These are phyloP conservation scores for Noctua pronuba DNA, from an alignment of 2,888 invertebrate genomes.

Conservation along the genomic window DNA sequence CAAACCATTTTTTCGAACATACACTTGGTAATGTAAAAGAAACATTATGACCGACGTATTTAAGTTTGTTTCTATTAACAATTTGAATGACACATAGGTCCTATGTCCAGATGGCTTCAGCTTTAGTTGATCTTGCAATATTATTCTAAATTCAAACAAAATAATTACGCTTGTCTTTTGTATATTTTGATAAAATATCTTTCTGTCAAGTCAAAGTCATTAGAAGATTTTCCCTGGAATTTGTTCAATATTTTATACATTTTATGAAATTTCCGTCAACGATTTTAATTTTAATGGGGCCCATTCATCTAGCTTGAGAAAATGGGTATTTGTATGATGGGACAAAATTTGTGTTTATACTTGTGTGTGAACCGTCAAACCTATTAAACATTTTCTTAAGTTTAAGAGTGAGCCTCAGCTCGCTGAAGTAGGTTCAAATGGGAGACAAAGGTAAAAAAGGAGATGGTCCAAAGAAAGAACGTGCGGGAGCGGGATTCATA, in stretches of 20 bases:
- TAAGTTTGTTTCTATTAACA: not conserved
- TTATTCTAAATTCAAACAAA: conserved; percentile 50
- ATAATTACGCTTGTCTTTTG: conserved; percentile 44
- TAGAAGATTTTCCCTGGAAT: not conserved
- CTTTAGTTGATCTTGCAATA: not conserved
- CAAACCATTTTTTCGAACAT: not conserved
- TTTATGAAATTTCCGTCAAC: conserved; percentile 15
- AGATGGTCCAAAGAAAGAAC: not conserved
- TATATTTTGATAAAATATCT: not conserved
- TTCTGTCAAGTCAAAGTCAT: conserved; percentile 41
- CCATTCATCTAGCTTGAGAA: not conserved
- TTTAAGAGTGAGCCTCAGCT: not conserved
- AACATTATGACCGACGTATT: not conserved
- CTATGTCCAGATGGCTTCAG: not conserved
- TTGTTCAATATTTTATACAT: not conserved
- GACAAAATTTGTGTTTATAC: conserved; percentile 3
- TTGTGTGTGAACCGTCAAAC: not conserved
- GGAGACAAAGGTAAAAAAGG: not conserved
- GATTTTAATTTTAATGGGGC: too few species aligned
- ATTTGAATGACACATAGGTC: not conserved
- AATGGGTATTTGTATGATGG: conserved; percentile 14
- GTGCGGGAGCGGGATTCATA: conserved; percentile 67
- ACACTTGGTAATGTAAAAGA: not conserved
- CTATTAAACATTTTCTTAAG: not conserved
- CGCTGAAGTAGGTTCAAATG: conserved; percentile 19